Conservation (phyloP, 2,113 vertebrate genomes). For the Promerops cafer region DNA sequence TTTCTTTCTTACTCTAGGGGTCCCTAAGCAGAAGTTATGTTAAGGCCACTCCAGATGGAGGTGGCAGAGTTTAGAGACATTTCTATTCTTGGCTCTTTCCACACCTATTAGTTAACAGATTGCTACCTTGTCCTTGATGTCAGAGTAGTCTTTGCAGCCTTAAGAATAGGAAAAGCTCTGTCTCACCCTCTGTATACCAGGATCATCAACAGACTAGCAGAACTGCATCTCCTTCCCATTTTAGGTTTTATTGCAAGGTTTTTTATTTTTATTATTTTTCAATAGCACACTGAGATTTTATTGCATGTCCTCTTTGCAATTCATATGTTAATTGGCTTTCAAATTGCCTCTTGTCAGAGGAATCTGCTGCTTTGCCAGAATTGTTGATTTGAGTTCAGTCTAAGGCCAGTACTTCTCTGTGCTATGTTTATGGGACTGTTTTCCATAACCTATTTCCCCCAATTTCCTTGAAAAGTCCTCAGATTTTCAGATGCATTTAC, state of each 20-base stretch:
- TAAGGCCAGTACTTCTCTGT: neutral
- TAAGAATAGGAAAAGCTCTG: neutral
- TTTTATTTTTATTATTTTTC: neutral
- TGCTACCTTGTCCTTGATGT: neutral
- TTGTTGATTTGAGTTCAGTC: neutral
- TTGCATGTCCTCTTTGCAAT: neutral
- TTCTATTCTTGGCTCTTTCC: neutral
- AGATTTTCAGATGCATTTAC: constrained; percentile 35
- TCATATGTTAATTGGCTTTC: neutral
- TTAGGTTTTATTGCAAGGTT: neutral
- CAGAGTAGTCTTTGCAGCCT: neutral
- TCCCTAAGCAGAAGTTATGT: neutral
- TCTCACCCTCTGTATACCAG: neutral
- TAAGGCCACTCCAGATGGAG: neutral
- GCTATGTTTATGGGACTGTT: neutral
- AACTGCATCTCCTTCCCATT: neutral
- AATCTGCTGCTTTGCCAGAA: neutral
- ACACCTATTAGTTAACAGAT: neutral
- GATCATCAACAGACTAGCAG: neutral
- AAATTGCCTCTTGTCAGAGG: neutral
- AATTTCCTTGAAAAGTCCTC: neutral
- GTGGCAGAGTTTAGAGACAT: neutral
- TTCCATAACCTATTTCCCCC: neutral
- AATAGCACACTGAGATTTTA: neutral
- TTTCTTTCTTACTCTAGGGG: neutral